Conservation (phyloP, 23 tunicate genomes). For the Trididemnum nubilum region DNA sequence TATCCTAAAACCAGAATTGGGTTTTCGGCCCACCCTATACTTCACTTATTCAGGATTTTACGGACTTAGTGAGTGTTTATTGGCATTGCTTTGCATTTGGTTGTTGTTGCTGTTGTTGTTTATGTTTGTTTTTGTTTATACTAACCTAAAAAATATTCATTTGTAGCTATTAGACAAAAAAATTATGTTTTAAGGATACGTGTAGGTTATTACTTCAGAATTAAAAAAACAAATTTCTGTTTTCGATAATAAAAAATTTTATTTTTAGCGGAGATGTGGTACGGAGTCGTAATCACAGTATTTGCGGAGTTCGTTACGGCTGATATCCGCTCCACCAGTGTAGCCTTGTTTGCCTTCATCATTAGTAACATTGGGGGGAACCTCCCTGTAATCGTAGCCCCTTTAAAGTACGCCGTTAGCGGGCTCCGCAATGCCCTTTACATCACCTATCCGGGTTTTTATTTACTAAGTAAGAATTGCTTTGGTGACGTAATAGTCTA, state of each 20-base stretch:
- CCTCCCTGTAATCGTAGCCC: constrained; percentile 55
- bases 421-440: constrained; percentile 60
- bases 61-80: constrained; percentile 46
- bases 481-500: too few species aligned
- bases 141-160: too few species aligned
- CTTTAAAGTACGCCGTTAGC: constrained; percentile 46
- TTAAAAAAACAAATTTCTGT: too few species aligned
- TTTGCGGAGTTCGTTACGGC: constrained; percentile 63
- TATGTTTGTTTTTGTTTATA: background rate
- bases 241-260: too few species aligned
- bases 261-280: constrained; percentile 94
- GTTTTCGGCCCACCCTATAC: constrained; percentile 42
- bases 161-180: too few species aligned
- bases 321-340: constrained; percentile 52
- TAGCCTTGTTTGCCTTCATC: constrained; percentile 62
- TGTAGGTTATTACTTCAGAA: too few species aligned
- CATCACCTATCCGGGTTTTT: constrained; percentile 83
- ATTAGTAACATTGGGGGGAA: constrained; percentile 83
- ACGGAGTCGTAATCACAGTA: constrained; percentile 73
- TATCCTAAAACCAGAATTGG: constrained; percentile 24
- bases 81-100: background rate
- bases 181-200: too few species aligned
- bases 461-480: constrained; percentile 40
- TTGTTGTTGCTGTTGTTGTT: background rate
- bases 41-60: constrained; percentile 64